These are phyloP conservation scores for Otis tarda DNA, from an alignment of 2,113 vertebrate species.

Conservation along the genomic window DNA sequence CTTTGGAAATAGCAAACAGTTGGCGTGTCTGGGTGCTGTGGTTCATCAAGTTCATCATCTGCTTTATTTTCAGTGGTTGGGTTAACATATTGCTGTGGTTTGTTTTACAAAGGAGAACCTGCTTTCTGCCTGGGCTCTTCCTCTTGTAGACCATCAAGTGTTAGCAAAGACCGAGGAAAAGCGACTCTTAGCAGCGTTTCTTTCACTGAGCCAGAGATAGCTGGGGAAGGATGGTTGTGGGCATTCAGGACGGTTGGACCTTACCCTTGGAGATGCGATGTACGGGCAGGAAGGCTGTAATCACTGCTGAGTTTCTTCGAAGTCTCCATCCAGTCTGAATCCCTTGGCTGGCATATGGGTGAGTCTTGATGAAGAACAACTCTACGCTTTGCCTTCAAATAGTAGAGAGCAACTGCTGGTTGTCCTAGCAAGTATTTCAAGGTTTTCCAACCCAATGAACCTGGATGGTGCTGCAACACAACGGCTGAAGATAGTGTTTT, in stretches of 20 bases:
- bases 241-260: not conserved
- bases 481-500: not conserved
- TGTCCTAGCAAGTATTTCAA: not conserved
- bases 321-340: not conserved
- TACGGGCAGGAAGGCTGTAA: not conserved
- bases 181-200: not conserved
- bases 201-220: not conserved
- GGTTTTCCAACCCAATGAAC: not conserved
- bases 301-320: not conserved
- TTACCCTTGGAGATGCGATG: too few species aligned
- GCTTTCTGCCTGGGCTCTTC: not conserved
- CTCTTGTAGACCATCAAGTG: not conserved
- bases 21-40: not conserved
- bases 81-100: not conserved
- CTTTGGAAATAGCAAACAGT: not conserved
- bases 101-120: not conserved
- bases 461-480: not conserved
- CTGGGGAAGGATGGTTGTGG: not conserved
- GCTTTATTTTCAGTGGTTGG: not conserved
- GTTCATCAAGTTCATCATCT: too few species aligned
- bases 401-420: not conserved
- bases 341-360: not conserved
- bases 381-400: not conserved
- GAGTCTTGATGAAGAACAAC: not conserved
- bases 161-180: not conserved